Evolutionary conservation across 1,140 invertebrate genomes (phyloP).

Genomic region (Mamestra configurata): DNA sequence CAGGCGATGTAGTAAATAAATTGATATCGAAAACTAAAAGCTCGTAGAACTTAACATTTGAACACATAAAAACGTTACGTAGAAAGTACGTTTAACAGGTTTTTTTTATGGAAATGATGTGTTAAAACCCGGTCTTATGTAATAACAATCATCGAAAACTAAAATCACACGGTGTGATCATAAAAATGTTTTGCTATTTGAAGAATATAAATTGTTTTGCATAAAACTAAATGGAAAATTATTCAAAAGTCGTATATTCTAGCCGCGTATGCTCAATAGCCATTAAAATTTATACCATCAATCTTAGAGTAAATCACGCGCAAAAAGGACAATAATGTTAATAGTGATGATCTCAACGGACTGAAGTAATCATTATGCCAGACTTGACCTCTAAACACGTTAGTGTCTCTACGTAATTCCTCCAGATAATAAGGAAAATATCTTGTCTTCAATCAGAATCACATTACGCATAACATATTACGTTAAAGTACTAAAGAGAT

Average conservation of each 20-base stretch:
- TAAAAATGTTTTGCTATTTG: conserved; percentile 29
- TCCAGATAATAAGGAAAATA: conserved; percentile 32
- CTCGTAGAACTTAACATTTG: conserved; percentile 10
- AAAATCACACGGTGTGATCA: conserved; percentile 18
- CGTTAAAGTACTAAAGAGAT: background rate
- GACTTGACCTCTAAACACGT: conserved; percentile 47
- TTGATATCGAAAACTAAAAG: conserved; percentile 41
- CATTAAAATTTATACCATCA: conserved; percentile 50
- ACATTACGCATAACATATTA: conserved; percentile 12
- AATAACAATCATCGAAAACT: conserved; percentile 43
- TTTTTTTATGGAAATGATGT: conserved; percentile 42
- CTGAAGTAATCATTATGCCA: conserved; percentile 59
- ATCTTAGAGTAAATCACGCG: conserved; percentile 52
- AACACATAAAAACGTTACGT: conserved; percentile 32
- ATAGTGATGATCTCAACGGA: conserved; percentile 68
- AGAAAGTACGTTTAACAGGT: conserved; percentile 53
- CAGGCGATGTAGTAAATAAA: conserved; percentile 25
- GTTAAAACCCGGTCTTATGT: conserved; percentile 31
- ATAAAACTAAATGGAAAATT: conserved; percentile 15
- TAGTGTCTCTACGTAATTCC: conserved; percentile 37
- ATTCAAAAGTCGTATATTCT: conserved; percentile 21
- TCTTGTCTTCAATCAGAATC: conserved; percentile 11
- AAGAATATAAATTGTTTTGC: conserved; percentile 43
- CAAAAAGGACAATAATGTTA: conserved; percentile 58
- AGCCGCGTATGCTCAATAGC: conserved; percentile 32